A percentile compares a stretch with the other conserved stretches of the same genome.
phyloP scores from a whole-genome alignment of 2,888 invertebrate genomes.

The Ganaspis brasiliensis region DNA sequence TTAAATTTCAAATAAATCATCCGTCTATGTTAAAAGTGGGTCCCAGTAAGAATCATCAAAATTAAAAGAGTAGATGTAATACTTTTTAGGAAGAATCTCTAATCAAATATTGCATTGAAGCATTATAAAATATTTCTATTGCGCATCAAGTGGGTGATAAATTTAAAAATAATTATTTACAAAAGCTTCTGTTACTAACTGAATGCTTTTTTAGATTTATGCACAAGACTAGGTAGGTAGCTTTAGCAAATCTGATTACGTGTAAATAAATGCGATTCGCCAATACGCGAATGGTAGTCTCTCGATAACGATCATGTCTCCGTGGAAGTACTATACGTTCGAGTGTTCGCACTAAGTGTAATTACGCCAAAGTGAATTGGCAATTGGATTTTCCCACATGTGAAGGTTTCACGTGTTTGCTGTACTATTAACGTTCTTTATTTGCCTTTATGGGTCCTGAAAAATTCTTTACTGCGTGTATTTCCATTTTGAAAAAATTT shows the following conservation, averaged over 20 bases:
- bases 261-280: slow-evolving; percentile 36
- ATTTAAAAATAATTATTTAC: slow-evolving; percentile 1
- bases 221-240: neutral
- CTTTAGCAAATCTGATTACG: slow-evolving; percentile 24
- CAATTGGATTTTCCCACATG: slow-evolving; percentile 44
- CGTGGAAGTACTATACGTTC: slow-evolving; percentile 13
- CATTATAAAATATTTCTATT: too few species aligned
- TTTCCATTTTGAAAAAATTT: neutral
- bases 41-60: too few species aligned
- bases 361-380: slow-evolving; percentile 44
- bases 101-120: too few species aligned
- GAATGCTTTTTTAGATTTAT: neutral
- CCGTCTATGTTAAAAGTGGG: too few species aligned
- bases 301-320: slow-evolving; percentile 45
- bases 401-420: slow-evolving; percentile 13
- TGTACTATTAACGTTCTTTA: slow-evolving; percentile 6
- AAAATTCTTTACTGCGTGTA: neutral
- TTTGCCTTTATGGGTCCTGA: neutral
- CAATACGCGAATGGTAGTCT: slow-evolving; percentile 25
- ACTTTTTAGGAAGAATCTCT: too few species aligned
- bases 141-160: too few species aligned
- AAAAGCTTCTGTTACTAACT: neutral
- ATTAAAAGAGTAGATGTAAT: too few species aligned
- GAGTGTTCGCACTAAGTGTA: slow-evolving; percentile 38
- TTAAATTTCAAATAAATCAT: too few species aligned